phyloP scores from a whole-genome alignment of 2,797 vertebrate genomes.

The Taenioides sp. region DNA sequence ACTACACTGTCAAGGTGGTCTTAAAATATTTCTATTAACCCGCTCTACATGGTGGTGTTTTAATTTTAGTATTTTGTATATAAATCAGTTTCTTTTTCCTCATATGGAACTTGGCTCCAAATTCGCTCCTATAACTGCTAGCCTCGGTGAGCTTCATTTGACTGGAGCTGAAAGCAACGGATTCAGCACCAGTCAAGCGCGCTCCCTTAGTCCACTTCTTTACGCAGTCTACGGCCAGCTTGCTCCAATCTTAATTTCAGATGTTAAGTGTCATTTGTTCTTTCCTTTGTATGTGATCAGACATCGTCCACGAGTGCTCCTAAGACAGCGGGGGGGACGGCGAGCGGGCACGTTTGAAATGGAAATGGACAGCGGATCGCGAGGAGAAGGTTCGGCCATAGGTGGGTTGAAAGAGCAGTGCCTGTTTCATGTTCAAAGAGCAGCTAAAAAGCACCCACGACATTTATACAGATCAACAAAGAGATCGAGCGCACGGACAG shows the following conservation, averaged over 20 bases:
- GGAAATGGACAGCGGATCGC: slow-evolving; percentile 51
- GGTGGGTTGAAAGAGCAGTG: slow-evolving; percentile 64
- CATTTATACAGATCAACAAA: slow-evolving; percentile 52
- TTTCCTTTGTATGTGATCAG: slow-evolving; percentile 30
- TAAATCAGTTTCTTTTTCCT: too few species aligned
- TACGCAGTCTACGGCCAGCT: too few species aligned
- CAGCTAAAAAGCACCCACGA: slow-evolving; percentile 50
- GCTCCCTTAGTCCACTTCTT: too few species aligned
- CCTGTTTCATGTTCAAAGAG: slow-evolving; percentile 77
- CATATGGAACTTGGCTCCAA: too few species aligned
- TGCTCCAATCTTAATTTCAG: slow-evolving; percentile 6
- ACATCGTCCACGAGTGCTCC: slow-evolving; percentile 11
- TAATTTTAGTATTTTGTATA: too few species aligned
- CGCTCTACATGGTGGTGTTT: too few species aligned
- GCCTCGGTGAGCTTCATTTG: too few species aligned
- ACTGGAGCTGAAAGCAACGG: too few species aligned
- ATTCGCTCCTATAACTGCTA: too few species aligned
- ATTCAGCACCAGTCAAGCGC: too few species aligned
- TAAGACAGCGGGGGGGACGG: slow-evolving; percentile 33
- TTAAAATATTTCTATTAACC: too few species aligned
- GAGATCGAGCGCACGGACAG: slow-evolving; percentile 8
- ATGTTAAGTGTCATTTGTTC: slow-evolving; percentile 44
- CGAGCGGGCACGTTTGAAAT: slow-evolving; percentile 63
- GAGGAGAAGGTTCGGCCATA: slow-evolving; percentile 68
- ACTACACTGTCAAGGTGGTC: too few species aligned